Conservation (phyloP, 2,113 vertebrate genomes). For the Oreochromis spilurus region DNA sequence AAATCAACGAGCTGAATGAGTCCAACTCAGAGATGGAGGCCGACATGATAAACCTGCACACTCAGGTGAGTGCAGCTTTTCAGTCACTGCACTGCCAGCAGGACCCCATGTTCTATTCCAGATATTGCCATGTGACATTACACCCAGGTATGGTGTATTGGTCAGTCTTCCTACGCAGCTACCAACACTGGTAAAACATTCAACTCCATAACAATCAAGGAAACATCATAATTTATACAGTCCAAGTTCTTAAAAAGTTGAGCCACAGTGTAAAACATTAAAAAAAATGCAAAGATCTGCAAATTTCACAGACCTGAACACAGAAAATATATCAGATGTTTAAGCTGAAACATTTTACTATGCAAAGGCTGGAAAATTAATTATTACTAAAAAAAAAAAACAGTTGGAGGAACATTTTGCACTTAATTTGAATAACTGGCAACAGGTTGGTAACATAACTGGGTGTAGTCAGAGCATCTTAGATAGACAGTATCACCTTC, state of each 20-base stretch:
- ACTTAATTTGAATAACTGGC: background rate
- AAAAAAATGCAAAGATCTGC: background rate
- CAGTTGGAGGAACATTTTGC: background rate
- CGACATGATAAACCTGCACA: slow-evolving; percentile 93
- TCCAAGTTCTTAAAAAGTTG: background rate
- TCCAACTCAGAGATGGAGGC: slow-evolving; percentile 96
- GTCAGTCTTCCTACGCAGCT: background rate
- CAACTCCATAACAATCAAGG: background rate
- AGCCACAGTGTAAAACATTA: background rate
- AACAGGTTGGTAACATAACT: background rate
- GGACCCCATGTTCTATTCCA: background rate
- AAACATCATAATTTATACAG: background rate
- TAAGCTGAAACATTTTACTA: background rate
- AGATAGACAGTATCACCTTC: background rate
- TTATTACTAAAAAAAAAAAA: background rate
- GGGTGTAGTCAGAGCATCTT: background rate
- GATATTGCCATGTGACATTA: background rate
- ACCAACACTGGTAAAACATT: background rate
- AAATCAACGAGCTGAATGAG: slow-evolving; percentile 92
- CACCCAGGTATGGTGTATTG: background rate
- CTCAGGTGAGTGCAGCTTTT: slow-evolving; percentile 79
- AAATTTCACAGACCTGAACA: background rate
- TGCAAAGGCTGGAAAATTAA: background rate
- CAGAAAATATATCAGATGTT: background rate
- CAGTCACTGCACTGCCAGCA: background rate